Evolutionary conservation across 2,113 vertebrate genomes (phyloP).

Genomic region (Oreotragus oreotragus): DNA sequence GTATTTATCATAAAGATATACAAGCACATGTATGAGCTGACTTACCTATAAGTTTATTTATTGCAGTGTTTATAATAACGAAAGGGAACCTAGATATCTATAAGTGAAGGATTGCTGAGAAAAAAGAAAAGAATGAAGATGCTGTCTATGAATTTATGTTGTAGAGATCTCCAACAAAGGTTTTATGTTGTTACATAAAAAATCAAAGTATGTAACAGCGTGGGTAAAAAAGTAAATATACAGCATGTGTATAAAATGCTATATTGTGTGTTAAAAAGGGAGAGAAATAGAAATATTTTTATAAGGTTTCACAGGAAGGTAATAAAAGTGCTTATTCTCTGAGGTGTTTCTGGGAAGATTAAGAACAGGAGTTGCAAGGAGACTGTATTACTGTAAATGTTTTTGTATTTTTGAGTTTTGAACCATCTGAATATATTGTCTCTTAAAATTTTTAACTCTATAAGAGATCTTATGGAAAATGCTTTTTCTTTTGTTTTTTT

Average conservation of each 20-base stretch:
- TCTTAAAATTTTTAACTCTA: constrained; percentile 18
- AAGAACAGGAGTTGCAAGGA: neutral
- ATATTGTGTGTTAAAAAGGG: neutral
- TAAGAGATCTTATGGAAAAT: constrained; percentile 23
- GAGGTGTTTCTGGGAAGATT: neutral
- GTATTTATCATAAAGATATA: neutral
- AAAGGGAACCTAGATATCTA: neutral
- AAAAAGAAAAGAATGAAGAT: neutral
- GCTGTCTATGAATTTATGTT: neutral
- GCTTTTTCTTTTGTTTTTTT: constrained; percentile 37
- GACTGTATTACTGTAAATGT: neutral
- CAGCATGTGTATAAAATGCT: neutral
- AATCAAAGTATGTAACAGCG: neutral
- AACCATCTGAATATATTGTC: constrained; percentile 7
- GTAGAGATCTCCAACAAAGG: neutral
- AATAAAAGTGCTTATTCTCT: constrained; percentile 6
- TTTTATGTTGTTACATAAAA: neutral
- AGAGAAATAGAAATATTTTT: neutral
- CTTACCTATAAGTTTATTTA: neutral
- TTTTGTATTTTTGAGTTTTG: constrained; percentile 21
- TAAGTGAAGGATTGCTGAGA: neutral
- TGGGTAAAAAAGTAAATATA: neutral
- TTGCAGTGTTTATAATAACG: neutral
- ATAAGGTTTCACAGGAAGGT: neutral
- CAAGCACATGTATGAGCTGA: neutral